Conservation (phyloP, 1,140 invertebrate genomes). For the Polyergus mexicanus region DNA sequence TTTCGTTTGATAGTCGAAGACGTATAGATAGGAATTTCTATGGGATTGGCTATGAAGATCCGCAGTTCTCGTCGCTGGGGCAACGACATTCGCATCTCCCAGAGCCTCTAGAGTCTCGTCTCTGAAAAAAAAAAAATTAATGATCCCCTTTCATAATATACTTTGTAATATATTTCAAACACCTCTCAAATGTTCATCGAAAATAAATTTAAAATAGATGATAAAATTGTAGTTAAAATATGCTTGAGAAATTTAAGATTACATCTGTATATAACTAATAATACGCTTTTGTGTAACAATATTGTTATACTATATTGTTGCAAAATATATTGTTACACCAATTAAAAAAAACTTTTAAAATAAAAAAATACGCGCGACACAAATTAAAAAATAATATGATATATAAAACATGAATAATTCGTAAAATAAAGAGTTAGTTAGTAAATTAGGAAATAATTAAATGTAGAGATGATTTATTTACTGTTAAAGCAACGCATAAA, state of each 20-base stretch:
- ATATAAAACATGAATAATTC: neutral
- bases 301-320: too few species aligned
- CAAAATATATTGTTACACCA: neutral
- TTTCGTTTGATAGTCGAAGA: constrained; percentile 97
- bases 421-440: neutral
- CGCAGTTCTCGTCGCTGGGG: constrained; percentile 96
- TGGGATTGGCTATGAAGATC: constrained; percentile 95
- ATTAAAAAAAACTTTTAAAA: neutral
- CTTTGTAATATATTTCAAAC: constrained; percentile 12
- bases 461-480: neutral
- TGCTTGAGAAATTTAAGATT: neutral
- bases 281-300: neutral
- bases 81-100: constrained; percentile 97
- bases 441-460: neutral
- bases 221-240: neutral
- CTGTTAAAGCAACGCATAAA: neutral
- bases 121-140: constrained; percentile 86
- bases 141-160: neutral
- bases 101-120: constrained; percentile 97
- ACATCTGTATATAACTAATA: neutral
- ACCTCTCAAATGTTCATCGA: neutral
- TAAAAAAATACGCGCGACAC: neutral
- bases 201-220: constrained; percentile 15
- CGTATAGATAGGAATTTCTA: constrained; percentile 95
- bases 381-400: neutral